Conservation (phyloP, 2,797 vertebrate species). For the Lithobates sylvaticus region DNA sequence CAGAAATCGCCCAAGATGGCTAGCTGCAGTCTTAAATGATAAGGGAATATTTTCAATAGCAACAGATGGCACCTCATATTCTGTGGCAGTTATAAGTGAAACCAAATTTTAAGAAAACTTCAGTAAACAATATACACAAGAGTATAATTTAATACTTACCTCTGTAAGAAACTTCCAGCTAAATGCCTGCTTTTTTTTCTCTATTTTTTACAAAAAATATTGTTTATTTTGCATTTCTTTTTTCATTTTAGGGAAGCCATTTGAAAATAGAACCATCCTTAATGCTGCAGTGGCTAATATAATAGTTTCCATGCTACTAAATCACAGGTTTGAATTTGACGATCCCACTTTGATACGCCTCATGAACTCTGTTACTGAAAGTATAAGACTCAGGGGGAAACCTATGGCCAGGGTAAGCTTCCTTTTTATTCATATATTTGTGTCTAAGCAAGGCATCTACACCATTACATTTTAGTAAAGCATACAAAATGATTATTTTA, state of each 20-base stretch:
- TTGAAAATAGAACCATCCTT: conserved; percentile 55
- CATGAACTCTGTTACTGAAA: conserved; percentile 61
- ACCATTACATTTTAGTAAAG: too few relatives aligned
- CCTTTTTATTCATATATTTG: background rate
- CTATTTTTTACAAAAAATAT: too few relatives aligned
- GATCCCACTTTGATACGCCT: conserved; percentile 64
- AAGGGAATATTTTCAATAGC: too few relatives aligned
- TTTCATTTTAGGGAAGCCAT: conserved; percentile 62
- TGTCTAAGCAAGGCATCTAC: too few relatives aligned
- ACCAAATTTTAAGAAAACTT: background rate
- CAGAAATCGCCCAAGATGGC: too few relatives aligned
- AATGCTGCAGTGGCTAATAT: conserved; percentile 68
- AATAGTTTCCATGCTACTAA: conserved; percentile 68
- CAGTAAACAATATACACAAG: background rate
- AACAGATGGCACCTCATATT: too few relatives aligned
- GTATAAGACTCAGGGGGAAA: conserved; percentile 57
- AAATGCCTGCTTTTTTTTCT: background rate
- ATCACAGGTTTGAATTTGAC: conserved; percentile 66
- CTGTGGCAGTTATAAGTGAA: background rate
- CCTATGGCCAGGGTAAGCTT: conserved; percentile 62
- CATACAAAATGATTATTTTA: too few relatives aligned
- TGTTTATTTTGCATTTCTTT: background rate
- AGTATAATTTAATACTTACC: background rate
- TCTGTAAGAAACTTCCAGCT: background rate
- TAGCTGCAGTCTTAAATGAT: too few relatives aligned